Base-by-base conservation (phyloP, 1,140 invertebrate species). In the Cydia splendana region DNA sequence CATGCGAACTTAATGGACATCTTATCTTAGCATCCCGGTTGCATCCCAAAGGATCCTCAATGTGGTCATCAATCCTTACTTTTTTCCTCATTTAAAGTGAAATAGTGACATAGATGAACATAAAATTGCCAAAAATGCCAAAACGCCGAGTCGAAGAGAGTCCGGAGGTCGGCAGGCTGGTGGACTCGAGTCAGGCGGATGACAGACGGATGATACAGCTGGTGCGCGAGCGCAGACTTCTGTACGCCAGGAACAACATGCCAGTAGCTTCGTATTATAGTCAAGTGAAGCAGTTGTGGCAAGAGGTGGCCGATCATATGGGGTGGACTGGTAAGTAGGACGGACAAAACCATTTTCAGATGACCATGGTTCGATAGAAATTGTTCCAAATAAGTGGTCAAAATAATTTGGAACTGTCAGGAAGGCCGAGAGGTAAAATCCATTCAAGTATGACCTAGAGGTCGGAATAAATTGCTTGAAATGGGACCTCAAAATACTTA, bases 191-290 rank as follows among this genome's bases (percentile, higher is more conserved):
- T 79, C 91, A 92, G 83, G 89, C 89, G 28, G 91, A 91, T 79
- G 91, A 92, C 84, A 84, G 91, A 48, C 81, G 82, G 28, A 84
- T 91, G 78, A 92, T 92, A 80, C 76, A 79, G 74, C 82, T 92
- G 77, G 91, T 92, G 80, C 85, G 85, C 74, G 87, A 81, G 77
- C 84, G 91, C 73, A 82, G 79, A 24, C 75, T 92, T 78, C 83
- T 92, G 83, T 92, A 88, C 82, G 89, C 90, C 77, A 85, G 91
- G 53, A 89, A 86, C 84, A 91, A 88, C 80, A 88, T 92, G 90
- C 90, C 91, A 53, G 90, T 92, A 6, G 91, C 89, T 75, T 89
- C 86, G 81, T 91, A 88, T 84, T 89, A 91, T 83, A 80, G 85
- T 48, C 84, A 87, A 65, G 90, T 91, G 48, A 89, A 88, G 83